These are phyloP conservation scores for Sebastes baramenuke DNA, from an alignment of 2,797 vertebrate genomes.

Conservation along the genomic window DNA sequence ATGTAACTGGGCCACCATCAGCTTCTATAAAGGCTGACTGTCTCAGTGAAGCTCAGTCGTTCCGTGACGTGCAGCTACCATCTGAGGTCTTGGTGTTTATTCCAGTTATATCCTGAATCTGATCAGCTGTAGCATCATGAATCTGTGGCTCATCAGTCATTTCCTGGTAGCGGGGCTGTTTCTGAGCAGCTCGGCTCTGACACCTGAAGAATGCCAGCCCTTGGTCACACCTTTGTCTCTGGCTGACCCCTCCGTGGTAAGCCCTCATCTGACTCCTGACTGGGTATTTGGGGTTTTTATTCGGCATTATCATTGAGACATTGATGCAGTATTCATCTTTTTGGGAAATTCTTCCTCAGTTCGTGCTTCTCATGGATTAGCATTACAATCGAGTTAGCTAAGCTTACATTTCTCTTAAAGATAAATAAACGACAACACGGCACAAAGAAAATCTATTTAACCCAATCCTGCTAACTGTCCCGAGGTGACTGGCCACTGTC, in stretches of 20 bases:
- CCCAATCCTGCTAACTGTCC: too few relatives aligned
- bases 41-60: background rate
- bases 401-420: too few relatives aligned
- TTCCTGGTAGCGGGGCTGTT: conserved; percentile 10
- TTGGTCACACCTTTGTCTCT: conserved; percentile 3
- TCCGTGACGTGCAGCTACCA: background rate
- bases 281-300: too few relatives aligned
- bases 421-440: too few relatives aligned
- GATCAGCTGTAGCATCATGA: conserved; percentile 22
- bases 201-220: conserved; percentile 27
- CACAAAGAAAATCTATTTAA: too few relatives aligned
- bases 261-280: background rate
- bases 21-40: background rate
- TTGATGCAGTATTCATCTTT: too few relatives aligned
- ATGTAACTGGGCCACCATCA: too few relatives aligned
- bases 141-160: background rate
- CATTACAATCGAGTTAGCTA: too few relatives aligned
- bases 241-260: conserved; percentile 12
- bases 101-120: background rate
- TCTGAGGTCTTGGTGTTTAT: background rate
- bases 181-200: conserved; percentile 18
- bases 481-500: too few relatives aligned
- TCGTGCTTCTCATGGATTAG: too few relatives aligned
- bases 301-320: too few relatives aligned
- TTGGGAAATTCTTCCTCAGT: too few relatives aligned